These are phyloP conservation scores for Hestina assimilis DNA, from an alignment of 1,140 invertebrate genomes.

Conservation along the genomic window DNA sequence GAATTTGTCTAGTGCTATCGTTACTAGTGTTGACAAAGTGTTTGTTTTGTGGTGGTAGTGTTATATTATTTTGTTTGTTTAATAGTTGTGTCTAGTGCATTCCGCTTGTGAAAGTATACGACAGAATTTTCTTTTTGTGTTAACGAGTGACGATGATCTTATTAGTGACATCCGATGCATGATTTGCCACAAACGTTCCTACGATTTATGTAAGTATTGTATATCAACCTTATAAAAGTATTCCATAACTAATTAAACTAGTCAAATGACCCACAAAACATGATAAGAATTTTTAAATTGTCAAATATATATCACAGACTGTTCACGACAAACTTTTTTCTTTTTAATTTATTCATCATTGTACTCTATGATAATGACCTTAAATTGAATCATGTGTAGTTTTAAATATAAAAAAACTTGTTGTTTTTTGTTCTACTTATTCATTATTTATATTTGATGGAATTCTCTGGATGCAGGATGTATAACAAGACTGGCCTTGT, in stretches of 20 bases:
- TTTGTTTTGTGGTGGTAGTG: constrained; percentile 37
- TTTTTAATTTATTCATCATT: not conserved
- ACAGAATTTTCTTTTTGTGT: constrained; percentile 63
- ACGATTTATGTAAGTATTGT: constrained; percentile 38
- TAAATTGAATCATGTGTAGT: not conserved
- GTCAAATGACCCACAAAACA: not conserved
- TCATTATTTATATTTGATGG: too few species aligned
- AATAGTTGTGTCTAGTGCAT: constrained; percentile 67
- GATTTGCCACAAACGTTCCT: constrained; percentile 23
- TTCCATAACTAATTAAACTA: not conserved
- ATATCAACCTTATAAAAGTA: not conserved
- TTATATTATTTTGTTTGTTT: constrained; percentile 59
- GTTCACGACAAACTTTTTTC: constrained; percentile 4
- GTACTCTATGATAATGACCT: constrained; percentile 8
- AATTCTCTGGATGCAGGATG: too few species aligned
- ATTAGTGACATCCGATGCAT: constrained; percentile 22
- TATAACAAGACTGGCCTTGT: constrained; percentile 1
- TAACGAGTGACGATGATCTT: constrained; percentile 46
- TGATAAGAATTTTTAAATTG: not conserved
- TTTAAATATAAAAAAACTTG: not conserved
- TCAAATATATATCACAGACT: not conserved
- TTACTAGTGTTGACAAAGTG: constrained; percentile 30
- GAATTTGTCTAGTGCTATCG: constrained; percentile 11
- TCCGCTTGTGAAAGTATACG: constrained; percentile 70
- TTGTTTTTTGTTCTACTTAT: too few species aligned